Base-by-base conservation (phyloP, 2,797 vertebrate species). In the Otolemur crassicaudatus region DNA sequence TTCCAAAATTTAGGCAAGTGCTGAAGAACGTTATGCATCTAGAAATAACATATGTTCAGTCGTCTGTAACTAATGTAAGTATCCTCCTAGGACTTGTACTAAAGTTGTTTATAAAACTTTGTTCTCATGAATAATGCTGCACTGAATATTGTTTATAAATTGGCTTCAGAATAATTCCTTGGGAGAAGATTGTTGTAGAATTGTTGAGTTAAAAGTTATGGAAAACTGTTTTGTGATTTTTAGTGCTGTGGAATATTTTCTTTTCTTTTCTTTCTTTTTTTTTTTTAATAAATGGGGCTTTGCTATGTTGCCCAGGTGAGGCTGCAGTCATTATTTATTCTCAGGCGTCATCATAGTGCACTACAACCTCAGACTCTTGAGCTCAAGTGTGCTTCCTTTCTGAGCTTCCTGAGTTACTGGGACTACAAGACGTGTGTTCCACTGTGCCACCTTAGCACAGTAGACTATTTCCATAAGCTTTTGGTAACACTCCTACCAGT, bases 71-170 rank as follows among this genome's bases (percentile, higher is more conserved):
- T 61, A 87, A 80, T 58, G 23, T 69, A 86, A 46, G 13, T 90
- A 31, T 96, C 92, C n/a, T 79, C 1, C 22, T 84, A 22, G 63
- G 70, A 79, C 16, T 79, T 4, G 23, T 63, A 37, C 46, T 90
- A 87, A 76, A 81, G 4, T 67, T 65, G 11, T 40, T 65, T 90
- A 25, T 79, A n/a, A 96, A 83, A 67, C 46, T 90, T 96, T 82
- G 17, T 2, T 77, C 27, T 85, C 88, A 76, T 53, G 83, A 79
- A 82, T 83, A 37, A 87, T 81, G 22, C 20, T 73, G 27, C 69
- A 17, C 27, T 76, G 53, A 88, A 81, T 56, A 61, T 40, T 87
- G 23, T 81, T 94, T 93, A 91, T 81, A 85, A 86, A 53, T 60
- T 94, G 72, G 27, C 25, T 75, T 96, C 88, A 49, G 91, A 72